phyloP scores from a whole-genome alignment of 2,888 invertebrate species.

The Xylota segnis region DNA sequence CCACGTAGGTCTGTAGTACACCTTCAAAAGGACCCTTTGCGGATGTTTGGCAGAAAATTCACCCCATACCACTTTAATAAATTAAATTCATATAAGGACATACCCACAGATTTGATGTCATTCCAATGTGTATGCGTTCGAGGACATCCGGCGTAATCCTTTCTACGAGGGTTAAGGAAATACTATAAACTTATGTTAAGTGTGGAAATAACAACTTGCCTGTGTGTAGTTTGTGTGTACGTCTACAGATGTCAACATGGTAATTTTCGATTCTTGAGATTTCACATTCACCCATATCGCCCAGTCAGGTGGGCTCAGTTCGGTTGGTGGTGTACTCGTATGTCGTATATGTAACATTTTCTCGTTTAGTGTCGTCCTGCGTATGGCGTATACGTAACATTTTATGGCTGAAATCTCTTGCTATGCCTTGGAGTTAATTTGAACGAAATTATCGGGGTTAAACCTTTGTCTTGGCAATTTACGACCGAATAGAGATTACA shows the following conservation, averaged over 20 bases:
- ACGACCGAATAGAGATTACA: constrained; percentile 68
- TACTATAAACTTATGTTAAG: constrained; percentile 63
- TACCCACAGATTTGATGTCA: constrained; percentile 67
- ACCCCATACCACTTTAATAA: constrained; percentile 59
- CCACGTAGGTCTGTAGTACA: neutral
- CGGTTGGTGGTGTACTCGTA: no score
- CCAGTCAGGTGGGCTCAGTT: neutral
- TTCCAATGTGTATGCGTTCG: constrained; percentile 50
- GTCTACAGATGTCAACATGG: constrained; percentile 47
- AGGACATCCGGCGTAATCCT: constrained; percentile 57
- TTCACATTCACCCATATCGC: neutral
- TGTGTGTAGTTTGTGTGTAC: constrained; percentile 21
- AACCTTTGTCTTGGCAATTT: constrained; percentile 63
- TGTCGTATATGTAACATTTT: constrained; percentile 43
- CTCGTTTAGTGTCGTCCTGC: neutral
- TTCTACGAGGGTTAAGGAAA: constrained; percentile 53
- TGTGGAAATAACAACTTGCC: constrained; percentile 42
- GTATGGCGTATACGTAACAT: constrained; percentile 12
- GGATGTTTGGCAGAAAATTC: constrained; percentile 9
- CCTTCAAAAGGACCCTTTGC: constrained; percentile 23
- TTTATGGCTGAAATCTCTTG: neutral
- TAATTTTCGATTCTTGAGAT: constrained; percentile 62
- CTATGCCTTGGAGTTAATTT: constrained; percentile 54
- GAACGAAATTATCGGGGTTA: constrained; percentile 63
- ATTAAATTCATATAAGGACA: constrained; percentile 67